Conservation (phyloP, 1,140 invertebrate genomes). For the Andrena cerasifolii region DNA sequence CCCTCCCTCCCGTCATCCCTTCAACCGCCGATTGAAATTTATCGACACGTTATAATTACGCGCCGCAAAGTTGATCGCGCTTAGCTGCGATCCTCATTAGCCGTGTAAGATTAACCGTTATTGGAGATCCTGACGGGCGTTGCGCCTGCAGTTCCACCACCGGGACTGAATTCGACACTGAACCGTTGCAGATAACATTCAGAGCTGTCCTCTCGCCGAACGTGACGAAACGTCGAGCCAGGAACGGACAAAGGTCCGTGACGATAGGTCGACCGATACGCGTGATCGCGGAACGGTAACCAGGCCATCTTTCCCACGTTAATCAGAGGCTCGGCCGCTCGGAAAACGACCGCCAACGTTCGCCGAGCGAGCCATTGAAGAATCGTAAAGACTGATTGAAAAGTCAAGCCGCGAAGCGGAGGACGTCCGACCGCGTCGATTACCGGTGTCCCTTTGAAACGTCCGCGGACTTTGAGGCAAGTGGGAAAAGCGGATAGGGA, state of each 20-base stretch:
- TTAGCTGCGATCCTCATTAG: conserved; percentile 55
- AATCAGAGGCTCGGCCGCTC: not conserved
- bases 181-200: no score
- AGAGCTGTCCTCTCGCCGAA: no score
- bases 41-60: conserved; percentile 78
- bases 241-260: not conserved
- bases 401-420: not conserved
- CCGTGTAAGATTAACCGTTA: conserved; percentile 15
- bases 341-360: not conserved
- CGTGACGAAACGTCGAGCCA: no score
- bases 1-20: conserved; percentile 23
- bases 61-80: conserved; percentile 65
- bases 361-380: not conserved
- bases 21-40: conserved; percentile 74
- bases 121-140: not conserved
- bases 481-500: no score
- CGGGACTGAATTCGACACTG: no score
- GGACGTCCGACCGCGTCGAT: not conserved
- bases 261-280: not conserved
- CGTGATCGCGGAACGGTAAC: not conserved
- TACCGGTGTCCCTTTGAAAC: conserved; percentile 7
- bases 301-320: not conserved
- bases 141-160: not conserved
- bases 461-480: not conserved
- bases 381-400: not conserved